Base-by-base conservation (phyloP, 2,797 vertebrate species). In the Epinephelus malabaricus region DNA sequence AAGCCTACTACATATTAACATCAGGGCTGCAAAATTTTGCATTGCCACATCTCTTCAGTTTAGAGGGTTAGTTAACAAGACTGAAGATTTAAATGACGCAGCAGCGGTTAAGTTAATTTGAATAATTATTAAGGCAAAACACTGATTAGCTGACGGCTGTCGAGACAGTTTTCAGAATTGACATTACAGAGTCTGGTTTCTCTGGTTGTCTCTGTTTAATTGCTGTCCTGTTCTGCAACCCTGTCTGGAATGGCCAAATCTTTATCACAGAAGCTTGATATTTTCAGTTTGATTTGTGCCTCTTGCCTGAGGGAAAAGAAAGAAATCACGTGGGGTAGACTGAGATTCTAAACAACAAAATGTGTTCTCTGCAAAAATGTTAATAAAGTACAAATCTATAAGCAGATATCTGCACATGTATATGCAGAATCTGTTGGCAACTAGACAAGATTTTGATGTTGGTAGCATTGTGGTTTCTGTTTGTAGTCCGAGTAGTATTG, bases 121-220 rank as follows among this genome's bases (percentile, higher is more conserved):
- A 69, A 64, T 34, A 8, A 38, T 58, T 19, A 78, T 81, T 66
- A 62, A 63, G 74, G 82, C 27, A 55, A 47, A 68, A 58, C 23
- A 17, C 23, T 45, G 46, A 27, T 43, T 40, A 47, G 51, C 54
- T 46, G 72, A 63, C 2, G 1, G 49, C 23, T 76, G 68, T 69
- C 38, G 1, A 56, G 34, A 76, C 25, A 0, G 30, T 51, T 76
- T 64, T 71, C 38, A 43, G 34, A 63, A 53, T 45, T 10, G 0
- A 25, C 12, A 11, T 63, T 51, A 51, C 12, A 3, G 65, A 60
- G 43, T 40, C 25, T 19, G 19, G 51, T n/a, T 23, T 40, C 56
- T 30, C 59, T 15, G 62, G 56, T 23, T 69, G 13, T 40, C 19
- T 38, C 23, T 7, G 34, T 38, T 64, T 59, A 65, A n/a, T 49